Evolutionary conservation across 2,888 invertebrate genomes (phyloP).

Genomic region (Sepioteuthis lessoniana): DNA sequence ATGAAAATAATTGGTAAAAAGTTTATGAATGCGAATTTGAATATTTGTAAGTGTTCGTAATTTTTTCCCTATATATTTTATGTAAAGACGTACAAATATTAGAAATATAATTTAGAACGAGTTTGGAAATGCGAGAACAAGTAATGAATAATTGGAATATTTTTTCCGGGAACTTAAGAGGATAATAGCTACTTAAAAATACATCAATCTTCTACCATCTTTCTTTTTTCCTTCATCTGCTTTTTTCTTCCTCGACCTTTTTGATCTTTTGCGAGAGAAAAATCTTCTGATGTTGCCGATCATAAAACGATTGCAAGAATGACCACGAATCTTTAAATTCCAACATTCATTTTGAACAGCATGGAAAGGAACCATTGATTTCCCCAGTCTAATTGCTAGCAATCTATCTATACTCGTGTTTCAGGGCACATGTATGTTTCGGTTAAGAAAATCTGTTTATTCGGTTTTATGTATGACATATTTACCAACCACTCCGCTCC

Average conservation of each 20-base stretch:
- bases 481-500: too few species aligned
- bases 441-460: too few species aligned
- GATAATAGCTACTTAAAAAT: conserved; percentile 8
- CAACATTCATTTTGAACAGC: too few species aligned
- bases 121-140: not conserved
- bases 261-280: not conserved
- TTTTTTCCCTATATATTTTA: not conserved
- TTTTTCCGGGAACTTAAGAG: not conserved
- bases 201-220: not conserved
- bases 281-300: not conserved
- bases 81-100: not conserved
- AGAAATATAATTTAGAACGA: too few species aligned
- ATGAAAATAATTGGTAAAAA: too few species aligned
- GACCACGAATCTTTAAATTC: not conserved
- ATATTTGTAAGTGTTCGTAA: not conserved
- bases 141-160: not conserved
- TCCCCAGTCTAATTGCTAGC: too few species aligned
- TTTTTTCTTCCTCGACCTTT: not conserved
- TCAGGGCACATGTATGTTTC: too few species aligned
- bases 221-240: not conserved
- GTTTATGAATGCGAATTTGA: too few species aligned
- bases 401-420: too few species aligned
- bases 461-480: too few species aligned
- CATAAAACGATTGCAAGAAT: not conserved
- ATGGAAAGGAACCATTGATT: too few species aligned